Conservation (phyloP, 2,888 invertebrate genomes). For the Therioaphis trifolii region DNA sequence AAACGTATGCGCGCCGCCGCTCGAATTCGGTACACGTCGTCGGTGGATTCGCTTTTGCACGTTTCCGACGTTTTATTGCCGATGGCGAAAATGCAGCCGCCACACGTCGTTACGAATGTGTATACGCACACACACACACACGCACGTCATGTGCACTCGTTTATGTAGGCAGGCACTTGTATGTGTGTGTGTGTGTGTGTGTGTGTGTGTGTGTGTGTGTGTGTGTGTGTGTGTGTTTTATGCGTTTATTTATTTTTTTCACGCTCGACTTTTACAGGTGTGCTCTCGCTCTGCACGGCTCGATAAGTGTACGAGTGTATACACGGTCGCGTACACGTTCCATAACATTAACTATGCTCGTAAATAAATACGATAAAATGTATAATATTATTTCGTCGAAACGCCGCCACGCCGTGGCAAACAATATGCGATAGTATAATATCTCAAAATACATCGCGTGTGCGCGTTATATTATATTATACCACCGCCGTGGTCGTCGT, state of each 20-base stretch:
- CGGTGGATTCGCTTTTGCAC: constrained; percentile 23
- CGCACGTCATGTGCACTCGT: too few species aligned
- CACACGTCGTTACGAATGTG: too few species aligned
- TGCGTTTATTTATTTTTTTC: not conserved
- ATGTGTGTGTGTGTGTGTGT: too few species aligned
- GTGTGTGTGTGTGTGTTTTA: too few species aligned
- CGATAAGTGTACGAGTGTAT: too few species aligned
- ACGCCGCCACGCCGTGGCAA: not conserved
- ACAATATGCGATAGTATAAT: not conserved
- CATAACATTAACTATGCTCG: constrained; percentile 27
- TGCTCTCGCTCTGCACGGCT: not conserved
- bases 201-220: too few species aligned
- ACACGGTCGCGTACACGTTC: not conserved
- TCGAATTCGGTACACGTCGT: constrained; percentile 38
- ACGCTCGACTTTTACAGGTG: constrained; percentile 10
- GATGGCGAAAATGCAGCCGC: not conserved
- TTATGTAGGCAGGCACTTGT: too few species aligned
- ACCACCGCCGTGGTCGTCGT: too few species aligned
- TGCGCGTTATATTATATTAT: not conserved
- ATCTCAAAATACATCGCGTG: not conserved
- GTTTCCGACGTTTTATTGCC: constrained; percentile 22
- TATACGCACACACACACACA: too few species aligned
- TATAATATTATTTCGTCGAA: constrained; percentile 1
- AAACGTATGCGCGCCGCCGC: not conserved
- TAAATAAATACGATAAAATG: constrained; percentile 11